Base-by-base conservation (phyloP, 92 coral and sea anemone genomes). In the Actinernus sp. region DNA sequence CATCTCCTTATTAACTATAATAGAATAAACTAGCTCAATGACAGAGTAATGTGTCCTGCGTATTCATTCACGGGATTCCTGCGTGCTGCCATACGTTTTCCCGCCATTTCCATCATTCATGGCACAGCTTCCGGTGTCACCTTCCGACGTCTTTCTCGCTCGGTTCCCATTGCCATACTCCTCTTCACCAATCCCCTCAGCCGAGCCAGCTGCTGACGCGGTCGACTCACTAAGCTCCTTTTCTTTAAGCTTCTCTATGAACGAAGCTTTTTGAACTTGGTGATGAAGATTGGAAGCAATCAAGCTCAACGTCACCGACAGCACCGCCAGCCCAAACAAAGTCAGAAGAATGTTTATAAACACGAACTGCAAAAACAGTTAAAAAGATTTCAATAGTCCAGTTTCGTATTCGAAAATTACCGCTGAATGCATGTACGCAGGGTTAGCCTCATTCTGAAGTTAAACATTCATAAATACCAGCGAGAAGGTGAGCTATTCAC, bases 61-160 rank as follows among this genome's bases (percentile, higher is more conserved):
- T n/a, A n/a, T n/a, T n/a, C n/a, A n/a, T n/a, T n/a, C n/a, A n/a
- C n/a, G n/a, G n/a, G n/a, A n/a, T n/a, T n/a, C n/a, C n/a, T n/a
- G n/a, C n/a, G n/a, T n/a, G n/a, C n/a, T 86, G 49, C 97, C 97
- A 64, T 90, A 90, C 12, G 63, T 49, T 76, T 86, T 90, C 73
- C 86, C 85, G 50, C 82, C 96, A 81, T 85, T 75, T 10, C 83
- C 51, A 21, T 84, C 82, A 45, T 63, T 60, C 1, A 52, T 51
- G 18, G 82, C 71, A n/a, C 74, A 71, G 22, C 69, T 72, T n/a
- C 55, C 75, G 16, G 81, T 60, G 52, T 88, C 86, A n/a, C 43
- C 73, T 12, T 45, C 52, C 4, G 52, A 45, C 52, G 75, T 49
- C 28, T 49, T 48, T 16, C 76, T 68, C 38, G 65, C 34, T 3